Conservation (phyloP, 2,797 vertebrate genomes). For the Echeneis naucrates region DNA sequence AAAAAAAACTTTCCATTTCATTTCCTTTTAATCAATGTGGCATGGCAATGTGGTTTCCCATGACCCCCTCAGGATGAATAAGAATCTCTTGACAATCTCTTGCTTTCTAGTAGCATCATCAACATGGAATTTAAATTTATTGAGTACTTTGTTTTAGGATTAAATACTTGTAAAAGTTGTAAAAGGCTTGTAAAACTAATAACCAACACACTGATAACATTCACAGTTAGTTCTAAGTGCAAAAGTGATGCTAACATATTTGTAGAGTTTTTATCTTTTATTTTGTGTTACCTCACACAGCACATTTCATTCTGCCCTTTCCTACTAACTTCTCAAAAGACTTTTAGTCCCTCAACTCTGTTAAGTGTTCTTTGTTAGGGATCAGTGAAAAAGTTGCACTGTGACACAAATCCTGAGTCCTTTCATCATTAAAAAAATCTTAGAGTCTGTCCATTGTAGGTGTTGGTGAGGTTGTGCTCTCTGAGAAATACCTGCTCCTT, state of each 20-base stretch:
- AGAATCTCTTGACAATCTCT: no score
- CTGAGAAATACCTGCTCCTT: conserved; percentile 19
- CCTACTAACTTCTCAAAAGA: not conserved
- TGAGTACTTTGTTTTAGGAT: not conserved
- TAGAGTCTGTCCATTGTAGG: conserved; percentile 18
- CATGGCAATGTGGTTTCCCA: not conserved
- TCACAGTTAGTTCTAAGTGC: conserved; percentile 21
- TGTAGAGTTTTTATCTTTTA: not conserved
- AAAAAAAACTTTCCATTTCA: conserved; percentile 1
- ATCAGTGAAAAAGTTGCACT: conserved; percentile 34
- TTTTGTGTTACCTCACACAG: not conserved
- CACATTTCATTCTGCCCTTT: not conserved
- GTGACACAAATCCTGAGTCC: conserved; percentile 47
- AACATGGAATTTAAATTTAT: not conserved
- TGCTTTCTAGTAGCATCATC: no score
- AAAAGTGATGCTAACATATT: not conserved
- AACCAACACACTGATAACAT: not conserved
- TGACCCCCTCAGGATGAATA: not conserved
- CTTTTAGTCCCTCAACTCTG: conserved; percentile 9
- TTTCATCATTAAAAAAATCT: conserved; percentile 38
- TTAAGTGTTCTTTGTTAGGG: conserved; percentile 41
- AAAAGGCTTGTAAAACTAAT: not conserved
- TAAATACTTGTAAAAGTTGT: not conserved
- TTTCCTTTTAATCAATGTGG: not conserved
- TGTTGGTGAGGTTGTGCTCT: conserved; percentile 15